Evolutionary conservation across 2,797 vertebrate species (phyloP).

Genomic region (Eupleurogrammus muticus): DNA sequence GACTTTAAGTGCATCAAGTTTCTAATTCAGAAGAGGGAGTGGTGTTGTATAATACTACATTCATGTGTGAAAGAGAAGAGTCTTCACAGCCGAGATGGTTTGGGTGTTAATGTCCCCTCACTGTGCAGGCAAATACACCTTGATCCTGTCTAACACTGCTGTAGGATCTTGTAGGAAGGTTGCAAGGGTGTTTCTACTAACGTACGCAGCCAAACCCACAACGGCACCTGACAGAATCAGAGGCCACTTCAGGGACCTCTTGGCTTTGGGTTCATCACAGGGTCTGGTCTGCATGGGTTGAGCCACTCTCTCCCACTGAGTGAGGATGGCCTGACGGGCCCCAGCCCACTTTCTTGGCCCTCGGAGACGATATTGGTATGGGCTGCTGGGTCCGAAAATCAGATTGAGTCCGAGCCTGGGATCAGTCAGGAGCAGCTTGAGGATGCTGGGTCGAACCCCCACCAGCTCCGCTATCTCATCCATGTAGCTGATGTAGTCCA

Average conservation of each 20-base stretch:
- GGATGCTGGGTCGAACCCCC: conserved; percentile 82
- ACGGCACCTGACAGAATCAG: conserved; percentile 58
- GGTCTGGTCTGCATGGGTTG: conserved; percentile 84
- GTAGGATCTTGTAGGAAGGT: conserved; percentile 64
- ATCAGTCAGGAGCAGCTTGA: conserved; percentile 84
- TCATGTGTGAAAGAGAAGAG: neutral
- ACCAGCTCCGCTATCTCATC: conserved; percentile 87
- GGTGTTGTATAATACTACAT: neutral
- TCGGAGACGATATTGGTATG: conserved; percentile 89
- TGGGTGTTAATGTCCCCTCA: conserved; percentile 11
- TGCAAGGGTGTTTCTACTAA: conserved; percentile 47
- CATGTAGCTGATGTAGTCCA: conserved; percentile 88
- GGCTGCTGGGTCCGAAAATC: conserved; percentile 84
- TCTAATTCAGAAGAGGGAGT: neutral
- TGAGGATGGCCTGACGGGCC: conserved; percentile 87
- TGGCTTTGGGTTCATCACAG: conserved; percentile 15
- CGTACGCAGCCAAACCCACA: conserved; percentile 58
- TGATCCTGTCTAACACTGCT: conserved; percentile 64
- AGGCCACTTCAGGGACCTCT: conserved; percentile 35
- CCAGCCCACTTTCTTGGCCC: conserved; percentile 87
- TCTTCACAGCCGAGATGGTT: neutral
- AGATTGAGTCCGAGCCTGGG: conserved; percentile 84
- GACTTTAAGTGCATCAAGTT: too few relatives aligned
- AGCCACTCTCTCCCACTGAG: conserved; percentile 82
- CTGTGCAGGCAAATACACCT: conserved; percentile 50